Evolutionary conservation across 2,113 vertebrate genomes (phyloP).

Genomic region (Corapipo altera): DNA sequence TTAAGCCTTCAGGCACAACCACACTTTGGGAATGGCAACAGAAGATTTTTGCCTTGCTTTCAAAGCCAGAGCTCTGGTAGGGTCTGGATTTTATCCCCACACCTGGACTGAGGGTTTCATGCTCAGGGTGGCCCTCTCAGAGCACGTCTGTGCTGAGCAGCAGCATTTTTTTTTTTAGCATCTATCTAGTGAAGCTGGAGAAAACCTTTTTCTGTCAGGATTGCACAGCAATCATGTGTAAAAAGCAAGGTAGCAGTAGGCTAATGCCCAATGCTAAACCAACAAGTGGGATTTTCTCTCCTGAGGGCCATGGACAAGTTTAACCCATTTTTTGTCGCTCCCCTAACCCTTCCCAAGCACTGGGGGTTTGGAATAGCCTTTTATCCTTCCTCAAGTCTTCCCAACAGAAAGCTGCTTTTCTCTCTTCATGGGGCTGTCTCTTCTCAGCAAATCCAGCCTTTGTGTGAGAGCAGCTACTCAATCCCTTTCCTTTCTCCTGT

Average conservation of each 20-base stretch:
- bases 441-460: background rate
- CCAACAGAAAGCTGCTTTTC: background rate
- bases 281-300: background rate
- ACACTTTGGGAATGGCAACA: background rate
- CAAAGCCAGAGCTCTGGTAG: background rate
- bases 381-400: background rate
- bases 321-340: background rate
- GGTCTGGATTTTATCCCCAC: background rate
- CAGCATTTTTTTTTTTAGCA: background rate
- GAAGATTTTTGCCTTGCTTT: background rate
- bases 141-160: background rate
- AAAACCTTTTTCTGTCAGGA: background rate
- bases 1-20: background rate
- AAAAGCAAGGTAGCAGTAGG: background rate
- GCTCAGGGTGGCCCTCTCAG: background rate
- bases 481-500: background rate
- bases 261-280: background rate
- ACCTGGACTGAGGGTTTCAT: background rate
- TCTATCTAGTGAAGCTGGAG: background rate
- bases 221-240: background rate
- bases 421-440: background rate
- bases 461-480: background rate
- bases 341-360: background rate
- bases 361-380: background rate
- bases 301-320: background rate